A percentile compares a stretch with the other conserved stretches of the same genome.
Conservation (phyloP, 1,140 invertebrate genomes). For the Plectus sambesii region DNA sequence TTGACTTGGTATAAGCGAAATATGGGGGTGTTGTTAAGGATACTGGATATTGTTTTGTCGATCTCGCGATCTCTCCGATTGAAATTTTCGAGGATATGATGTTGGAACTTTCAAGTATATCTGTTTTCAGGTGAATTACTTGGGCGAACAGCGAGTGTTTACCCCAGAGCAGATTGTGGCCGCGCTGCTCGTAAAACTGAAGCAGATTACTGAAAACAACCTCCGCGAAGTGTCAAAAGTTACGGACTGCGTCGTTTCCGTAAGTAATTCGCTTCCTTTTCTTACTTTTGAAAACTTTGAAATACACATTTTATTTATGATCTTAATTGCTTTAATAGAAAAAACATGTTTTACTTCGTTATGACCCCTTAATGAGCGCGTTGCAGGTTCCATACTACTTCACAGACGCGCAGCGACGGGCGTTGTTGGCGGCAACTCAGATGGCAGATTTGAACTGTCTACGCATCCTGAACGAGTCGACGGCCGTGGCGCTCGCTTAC, state of each 20-base stretch:
- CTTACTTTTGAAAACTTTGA: not conserved
- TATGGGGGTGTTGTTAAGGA: too few relatives aligned
- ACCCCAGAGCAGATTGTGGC: constrained; percentile 87
- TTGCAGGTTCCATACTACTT: constrained; percentile 74
- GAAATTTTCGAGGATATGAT: too few relatives aligned
- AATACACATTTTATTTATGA: not conserved
- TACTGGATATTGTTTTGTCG: too few relatives aligned
- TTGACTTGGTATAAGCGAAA: too few relatives aligned
- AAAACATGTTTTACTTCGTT: not conserved
- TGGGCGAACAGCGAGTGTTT: constrained; percentile 71
- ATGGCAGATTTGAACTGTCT: constrained; percentile 75
- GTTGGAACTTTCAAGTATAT: constrained; percentile 7
- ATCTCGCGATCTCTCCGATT: too few relatives aligned
- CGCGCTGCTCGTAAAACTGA: constrained; percentile 93
- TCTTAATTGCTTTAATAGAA: not conserved
- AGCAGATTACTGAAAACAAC: constrained; percentile 72
- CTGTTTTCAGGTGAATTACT: constrained; percentile 62
- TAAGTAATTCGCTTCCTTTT: constrained; percentile 33
- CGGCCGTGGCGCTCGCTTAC: constrained; percentile 79
- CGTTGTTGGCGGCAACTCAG: constrained; percentile 71
- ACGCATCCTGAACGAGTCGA: constrained; percentile 88
- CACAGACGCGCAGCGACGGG: constrained; percentile 80
- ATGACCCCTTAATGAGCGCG: constrained; percentile 19
- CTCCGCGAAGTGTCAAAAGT: constrained; percentile 71
- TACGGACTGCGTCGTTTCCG: constrained; percentile 88